These are phyloP conservation scores for Protobothrops mucrosquamatus DNA, from an alignment of 2,113 vertebrate genomes.

Conservation along the genomic window DNA sequence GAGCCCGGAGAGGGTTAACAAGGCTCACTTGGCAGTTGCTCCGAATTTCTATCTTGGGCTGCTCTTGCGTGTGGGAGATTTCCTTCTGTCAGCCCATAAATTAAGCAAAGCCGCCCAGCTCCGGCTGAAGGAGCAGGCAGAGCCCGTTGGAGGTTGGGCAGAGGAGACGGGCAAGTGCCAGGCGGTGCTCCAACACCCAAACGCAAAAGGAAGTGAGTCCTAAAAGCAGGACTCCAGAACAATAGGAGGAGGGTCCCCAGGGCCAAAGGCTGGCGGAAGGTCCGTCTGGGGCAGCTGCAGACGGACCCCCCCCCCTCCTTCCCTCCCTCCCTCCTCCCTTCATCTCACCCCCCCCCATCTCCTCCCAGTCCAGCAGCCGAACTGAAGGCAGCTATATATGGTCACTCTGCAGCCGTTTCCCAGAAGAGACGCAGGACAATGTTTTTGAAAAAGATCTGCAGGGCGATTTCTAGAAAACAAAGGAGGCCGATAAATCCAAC, in stretches of 20 bases:
- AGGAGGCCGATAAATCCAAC: neutral
- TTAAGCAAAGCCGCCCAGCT: neutral
- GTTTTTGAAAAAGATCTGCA: too few species aligned
- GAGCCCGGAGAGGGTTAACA: neutral
- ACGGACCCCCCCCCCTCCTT: neutral
- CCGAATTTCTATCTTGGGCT: neutral
- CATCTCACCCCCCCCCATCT: neutral
- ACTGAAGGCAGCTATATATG: slow-evolving; percentile 36
- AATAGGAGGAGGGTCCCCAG: slow-evolving; percentile 46
- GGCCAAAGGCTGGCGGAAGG: neutral
- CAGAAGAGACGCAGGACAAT: neutral
- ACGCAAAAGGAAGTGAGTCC: slow-evolving; percentile 54
- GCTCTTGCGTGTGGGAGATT: neutral
- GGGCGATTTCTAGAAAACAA: neutral
- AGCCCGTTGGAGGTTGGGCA: neutral
- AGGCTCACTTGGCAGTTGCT: neutral
- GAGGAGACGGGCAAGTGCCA: rapidly evolving
- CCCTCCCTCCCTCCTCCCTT: neutral
- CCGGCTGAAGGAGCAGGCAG: neutral
- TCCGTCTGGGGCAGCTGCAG: neutral
- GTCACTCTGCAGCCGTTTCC: neutral
- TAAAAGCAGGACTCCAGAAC: slow-evolving; percentile 22
- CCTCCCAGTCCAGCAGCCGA: neutral
- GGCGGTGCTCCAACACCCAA: neutral
- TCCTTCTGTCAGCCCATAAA: neutral